Base-by-base conservation (phyloP, 2,888 invertebrate species). In the Metopia argyrocephala region DNA sequence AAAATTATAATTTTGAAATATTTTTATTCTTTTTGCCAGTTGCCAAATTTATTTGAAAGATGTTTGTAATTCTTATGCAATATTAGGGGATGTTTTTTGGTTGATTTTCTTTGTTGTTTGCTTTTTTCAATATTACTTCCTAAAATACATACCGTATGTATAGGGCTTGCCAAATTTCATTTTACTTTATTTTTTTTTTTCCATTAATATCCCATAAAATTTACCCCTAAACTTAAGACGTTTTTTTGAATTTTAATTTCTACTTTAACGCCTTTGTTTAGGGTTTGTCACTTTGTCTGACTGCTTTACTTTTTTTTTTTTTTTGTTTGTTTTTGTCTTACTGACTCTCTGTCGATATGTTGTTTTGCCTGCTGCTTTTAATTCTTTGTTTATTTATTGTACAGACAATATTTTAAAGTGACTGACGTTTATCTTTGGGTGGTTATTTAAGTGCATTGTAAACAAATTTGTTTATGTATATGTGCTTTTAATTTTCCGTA, bases 401-500 rank as follows among this genome's bases (percentile, higher is more conserved):
- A 50, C n/a, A 59, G 50, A 66, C 38, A 38, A 59, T 31, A 57
- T 50, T 65, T 57, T 66, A 38, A 74, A 74, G 57, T 74, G 74
- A 66, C 57, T 74, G 74, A 66, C 57, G 31, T 20, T 38, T 65
- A 20, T 66, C 59, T 75, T 59, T 66, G 59, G 74, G 66, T 59
- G 65, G 65, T 52, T 74, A 69, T 54, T 18, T 64, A 74, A 79
- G 74, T 74, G 79, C 73, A 59, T 74, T 65, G 45, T 28, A 74
- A 69, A 79, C 74, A 79, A 27, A 25, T 56, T 45, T 68, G n/a
- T 21, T 52, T 65, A 38, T 68, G 68, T 25, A 23, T 20, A 46
- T 12, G 7, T 21, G 21, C 31, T 65, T 65, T 50, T 50, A 5
- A 27, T 18, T 54, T 38, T n/a, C n/a, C 54, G 31, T 52, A 54